These are phyloP conservation scores for Syrista parreyssii DNA, from an alignment of 2,888 invertebrate genomes.

Conservation along the genomic window DNA sequence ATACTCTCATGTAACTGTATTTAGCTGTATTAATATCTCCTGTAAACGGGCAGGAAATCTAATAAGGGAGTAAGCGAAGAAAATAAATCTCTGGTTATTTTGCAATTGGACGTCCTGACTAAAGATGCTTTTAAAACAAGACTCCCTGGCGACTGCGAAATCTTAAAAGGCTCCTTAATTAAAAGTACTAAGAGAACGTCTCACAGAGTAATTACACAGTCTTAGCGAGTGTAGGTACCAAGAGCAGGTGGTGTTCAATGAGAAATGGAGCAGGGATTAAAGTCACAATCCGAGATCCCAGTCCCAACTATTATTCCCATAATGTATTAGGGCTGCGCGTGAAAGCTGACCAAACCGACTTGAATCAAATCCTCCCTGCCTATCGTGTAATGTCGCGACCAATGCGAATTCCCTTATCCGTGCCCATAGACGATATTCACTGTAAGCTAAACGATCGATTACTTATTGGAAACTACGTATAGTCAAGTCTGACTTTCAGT, in stretches of 20 bases:
- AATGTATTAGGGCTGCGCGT: not conserved
- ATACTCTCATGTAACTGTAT: not conserved
- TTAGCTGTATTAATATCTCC: not conserved
- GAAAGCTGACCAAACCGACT: not conserved
- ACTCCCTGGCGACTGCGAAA: not conserved
- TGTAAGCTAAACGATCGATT: not conserved
- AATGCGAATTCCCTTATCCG: not conserved
- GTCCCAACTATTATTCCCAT: not conserved
- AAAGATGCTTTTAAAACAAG: not conserved
- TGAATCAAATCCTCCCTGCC: not conserved
- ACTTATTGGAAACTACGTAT: not conserved
- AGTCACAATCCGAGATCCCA: not conserved
- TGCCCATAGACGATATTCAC: not conserved
- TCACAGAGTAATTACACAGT: not conserved
- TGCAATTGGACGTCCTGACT: not conserved
- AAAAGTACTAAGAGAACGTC: not conserved
- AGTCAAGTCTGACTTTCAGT: not conserved
- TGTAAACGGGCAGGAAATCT: not conserved
- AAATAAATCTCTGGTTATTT: not conserved
- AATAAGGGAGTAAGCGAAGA: not conserved
- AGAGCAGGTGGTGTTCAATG: not conserved
- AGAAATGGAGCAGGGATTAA: not conserved
- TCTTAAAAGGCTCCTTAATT: not conserved
- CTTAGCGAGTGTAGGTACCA: not conserved
- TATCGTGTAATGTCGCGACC: not conserved